Base-by-base conservation (phyloP, 2,113 vertebrate species). In the Menura novaehollandiae region DNA sequence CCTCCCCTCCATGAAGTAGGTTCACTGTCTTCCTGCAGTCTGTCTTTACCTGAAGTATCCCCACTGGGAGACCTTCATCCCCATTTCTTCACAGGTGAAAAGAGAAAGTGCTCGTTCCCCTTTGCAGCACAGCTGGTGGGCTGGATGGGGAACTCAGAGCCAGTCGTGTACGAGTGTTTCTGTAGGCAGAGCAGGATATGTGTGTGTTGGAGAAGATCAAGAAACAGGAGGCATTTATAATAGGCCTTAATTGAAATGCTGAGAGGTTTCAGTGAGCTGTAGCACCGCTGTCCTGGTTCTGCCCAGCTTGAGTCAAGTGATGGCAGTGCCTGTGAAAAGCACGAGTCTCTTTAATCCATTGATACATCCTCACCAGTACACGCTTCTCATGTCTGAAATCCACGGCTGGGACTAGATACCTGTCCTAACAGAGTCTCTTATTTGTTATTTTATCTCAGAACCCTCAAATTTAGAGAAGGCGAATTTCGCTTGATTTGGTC, bases 1-100 rank as follows among this genome's bases (percentile, higher is more conserved):
- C 98, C 98, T 99, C 67, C 99, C 99, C 95, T 99, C 99, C 94
- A 99, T 99, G 99, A 99, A 99, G 99, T 99, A 98, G 98, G 99
- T 95, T 96, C 91, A 92, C 74, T 94, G 66, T 96, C 94, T 97
- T 88, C 95, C 79, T 80, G 79, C 75, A 47, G 85, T 88, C 91
- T 96, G 55, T 95, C 88, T 97, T 91, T 92, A 44, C 69, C 85
- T 68, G 86, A 81, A 49, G 75, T 83, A 27, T 87, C 63, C 93
- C 90, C 82, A 21, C 22, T 64, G 81, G 91, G 91, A 91, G 63
- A 64, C 28, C 85, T 88, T 86, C 93, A 85, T 80, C 86, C 69
- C 83, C 66, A 44, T 88, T 91, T 91, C 49, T 94, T 59, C 88
- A 72, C 83, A 89, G 80, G 68, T 91, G 82, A 52, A 85, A 84